Conservation (phyloP, 1,140 invertebrate genomes). For the Telenomus remus region DNA sequence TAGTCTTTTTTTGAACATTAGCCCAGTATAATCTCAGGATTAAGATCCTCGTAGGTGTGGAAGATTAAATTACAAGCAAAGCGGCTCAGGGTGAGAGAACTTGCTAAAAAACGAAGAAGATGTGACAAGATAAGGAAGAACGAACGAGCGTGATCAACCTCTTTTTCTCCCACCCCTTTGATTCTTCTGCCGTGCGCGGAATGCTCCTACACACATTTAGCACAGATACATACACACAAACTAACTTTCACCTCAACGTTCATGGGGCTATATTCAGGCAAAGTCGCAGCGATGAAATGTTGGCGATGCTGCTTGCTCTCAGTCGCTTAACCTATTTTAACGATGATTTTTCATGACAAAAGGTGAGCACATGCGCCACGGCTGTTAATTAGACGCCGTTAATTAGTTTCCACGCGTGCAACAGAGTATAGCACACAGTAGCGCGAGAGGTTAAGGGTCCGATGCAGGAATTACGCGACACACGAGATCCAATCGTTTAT, state of each 20-base stretch:
- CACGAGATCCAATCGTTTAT: constrained; percentile 48
- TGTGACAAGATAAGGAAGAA: constrained; percentile 66
- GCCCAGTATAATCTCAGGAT: constrained; percentile 65
- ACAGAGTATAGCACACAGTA: constrained; percentile 6
- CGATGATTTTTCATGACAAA: constrained; percentile 48
- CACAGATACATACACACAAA: not conserved
- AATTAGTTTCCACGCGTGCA: constrained; percentile 52
- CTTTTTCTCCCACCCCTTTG: constrained; percentile 19
- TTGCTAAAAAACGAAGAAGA: constrained; percentile 68
- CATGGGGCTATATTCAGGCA: too few species aligned
- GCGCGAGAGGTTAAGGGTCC: not conserved
- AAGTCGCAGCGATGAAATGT: constrained; percentile 12
- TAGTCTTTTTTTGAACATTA: constrained; percentile 60
- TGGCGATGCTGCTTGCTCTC: constrained; percentile 39
- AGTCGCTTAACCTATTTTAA: constrained; percentile 45
- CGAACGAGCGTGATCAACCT: constrained; percentile 61
- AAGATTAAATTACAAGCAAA: constrained; percentile 66
- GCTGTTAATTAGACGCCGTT: constrained; percentile 55
- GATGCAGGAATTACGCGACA: constrained; percentile 34
- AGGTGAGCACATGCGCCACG: constrained; percentile 16
- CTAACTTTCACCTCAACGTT: too few species aligned
- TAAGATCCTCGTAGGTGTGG: constrained; percentile 67
- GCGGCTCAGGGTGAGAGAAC: constrained; percentile 54
- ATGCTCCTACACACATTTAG: constrained; percentile 20
- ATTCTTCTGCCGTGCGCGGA: constrained; percentile 41